Evolutionary conservation across 2,113 vertebrate species (phyloP), one percentile per base, ranked within the genome.

Genomic region (Irena cyanogastra): DNA sequence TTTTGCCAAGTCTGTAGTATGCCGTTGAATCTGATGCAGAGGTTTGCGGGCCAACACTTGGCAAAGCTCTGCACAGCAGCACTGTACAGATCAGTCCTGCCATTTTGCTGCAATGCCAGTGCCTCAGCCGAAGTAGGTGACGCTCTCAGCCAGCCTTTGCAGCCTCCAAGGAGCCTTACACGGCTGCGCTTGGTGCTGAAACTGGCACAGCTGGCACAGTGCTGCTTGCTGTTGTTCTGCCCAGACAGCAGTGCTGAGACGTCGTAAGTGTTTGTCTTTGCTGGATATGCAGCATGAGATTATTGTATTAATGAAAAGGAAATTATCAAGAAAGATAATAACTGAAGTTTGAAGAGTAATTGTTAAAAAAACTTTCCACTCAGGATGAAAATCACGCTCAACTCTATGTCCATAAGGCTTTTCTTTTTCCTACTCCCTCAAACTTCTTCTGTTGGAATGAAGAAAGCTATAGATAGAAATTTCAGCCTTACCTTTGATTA

Each of bases 201-300:
- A 44, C 33, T 31, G 53, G 24, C 41, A 54, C 21, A 24, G 16
- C 2, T 70, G 66, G 33, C 44, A 64, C 30, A 22, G 24, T 60
- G 30, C 11, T 70, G 11, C 44, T 65, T 44, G 4, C 60, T 63
- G 6, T 17, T 27, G 17, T 54, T 27, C 49, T 5, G 2, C 70
- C 31, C 21, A 49, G 82, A 57, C 4, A 8, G 19, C 1, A 1
- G 13, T 11, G 16, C 42, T 31, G 35, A 71, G 30, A 37, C 0
- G 0, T 42, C 1, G 0, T 13, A 49, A 59, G 15, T 19, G 41
- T 78, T 72, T 42, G 14, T 27, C 31, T 61, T 94, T 87, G 37
- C 37, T 64, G 13, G 20, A 27, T 31, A 6, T 35, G 7, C 8
- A 26, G 13, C 13, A 2, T 44, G 27, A 70, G 10, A 10, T 60